Evolutionary conservation across 2,797 vertebrate genomes (phyloP).

Genomic region (Liasis olivaceus): DNA sequence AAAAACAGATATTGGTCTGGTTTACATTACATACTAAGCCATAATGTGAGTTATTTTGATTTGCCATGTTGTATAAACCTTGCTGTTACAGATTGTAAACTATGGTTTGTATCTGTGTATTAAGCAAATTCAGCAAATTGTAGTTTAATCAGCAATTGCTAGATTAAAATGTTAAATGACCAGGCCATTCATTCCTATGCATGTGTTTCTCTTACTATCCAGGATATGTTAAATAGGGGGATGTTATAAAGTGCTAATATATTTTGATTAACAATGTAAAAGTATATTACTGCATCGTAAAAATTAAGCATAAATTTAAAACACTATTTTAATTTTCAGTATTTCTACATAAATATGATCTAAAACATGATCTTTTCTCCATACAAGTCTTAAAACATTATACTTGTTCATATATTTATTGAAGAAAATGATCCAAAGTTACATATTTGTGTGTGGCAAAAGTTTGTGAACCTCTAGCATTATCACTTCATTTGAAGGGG

Average conservation of each 20-base stretch:
- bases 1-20: background rate
- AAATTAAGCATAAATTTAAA: background rate
- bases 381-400: too few species aligned
- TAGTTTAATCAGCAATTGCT: background rate
- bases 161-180: background rate
- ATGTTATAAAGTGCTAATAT: background rate
- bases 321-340: background rate
- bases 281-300: background rate
- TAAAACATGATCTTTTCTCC: too few species aligned
- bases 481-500: too few species aligned
- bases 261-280: background rate
- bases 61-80: background rate
- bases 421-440: too few species aligned
- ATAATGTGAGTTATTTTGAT: background rate
- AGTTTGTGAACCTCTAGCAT: too few species aligned
- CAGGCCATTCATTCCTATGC: background rate
- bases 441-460: too few species aligned
- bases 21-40: background rate
- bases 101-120: background rate
- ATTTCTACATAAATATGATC: too few species aligned
- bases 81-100: background rate
- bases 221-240: background rate
- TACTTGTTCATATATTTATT: too few species aligned
- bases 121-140: background rate
- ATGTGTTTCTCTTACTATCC: background rate